Base-by-base conservation (phyloP, 2,113 vertebrate genomes). In the Oncorhynchus clarkii region DNA sequence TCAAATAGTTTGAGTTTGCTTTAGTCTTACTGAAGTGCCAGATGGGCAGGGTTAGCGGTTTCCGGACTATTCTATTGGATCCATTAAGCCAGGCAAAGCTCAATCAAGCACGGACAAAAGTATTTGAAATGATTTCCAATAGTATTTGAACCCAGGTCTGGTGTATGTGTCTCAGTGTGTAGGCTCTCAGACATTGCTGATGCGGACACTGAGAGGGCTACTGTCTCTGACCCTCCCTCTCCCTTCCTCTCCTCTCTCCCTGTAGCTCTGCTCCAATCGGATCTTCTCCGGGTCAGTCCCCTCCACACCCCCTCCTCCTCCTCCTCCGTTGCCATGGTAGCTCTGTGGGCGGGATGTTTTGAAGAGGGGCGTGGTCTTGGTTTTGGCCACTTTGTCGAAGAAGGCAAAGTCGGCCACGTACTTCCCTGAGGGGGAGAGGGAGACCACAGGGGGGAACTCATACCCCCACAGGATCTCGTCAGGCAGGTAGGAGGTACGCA, bases 381-480 rank as follows among this genome's bases (percentile, higher is more conserved):
- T 78, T 82, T 94, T 94, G 73, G 94, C 88, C 49, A 96, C 94
- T 12, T 92, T 94, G 87, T 96, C 95, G 51, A 96, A 96, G 67
- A 95, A 92, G 79, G 94, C 94, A 73, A 96, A 95, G 77, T 96
- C 95, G 0, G 95, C 95, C 60, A 96, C 89, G 24, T 96, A 96
- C 70, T 96, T 96, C 49, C 95, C 95, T 0, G 89, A 93, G 76
- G 95, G 90, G 0, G 95, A 96, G 73, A 96, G 88, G 0, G 95
- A 96, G 74, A 96, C 94, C 75, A 94, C 93, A 0, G 95, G 95
- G 0, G 90, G 93, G 88, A 96, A 96, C 85, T 96, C 95, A 0
- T 96, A 96, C 31, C 95, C 95, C 95, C 95, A 96, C 0, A 96
- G 92, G 85, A 96, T 95, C 92, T 96, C 95, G 80, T 96, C 94